Base-by-base conservation (phyloP, 2,113 vertebrate genomes). In the Regulus satrapa region DNA sequence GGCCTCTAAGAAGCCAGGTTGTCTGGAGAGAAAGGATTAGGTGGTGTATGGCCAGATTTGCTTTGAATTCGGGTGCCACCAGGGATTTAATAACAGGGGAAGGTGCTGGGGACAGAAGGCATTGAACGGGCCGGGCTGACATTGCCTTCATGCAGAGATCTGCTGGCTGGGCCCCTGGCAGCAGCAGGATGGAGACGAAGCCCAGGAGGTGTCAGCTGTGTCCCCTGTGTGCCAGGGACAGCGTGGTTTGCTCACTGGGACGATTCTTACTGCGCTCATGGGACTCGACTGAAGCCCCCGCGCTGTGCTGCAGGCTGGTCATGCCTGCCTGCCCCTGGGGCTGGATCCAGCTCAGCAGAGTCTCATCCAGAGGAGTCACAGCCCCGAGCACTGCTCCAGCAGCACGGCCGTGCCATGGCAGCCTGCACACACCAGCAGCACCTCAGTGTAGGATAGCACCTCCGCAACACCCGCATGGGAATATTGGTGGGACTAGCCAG, bases 281-380 rank as follows among this genome's bases (percentile, higher is more conserved):
- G 52, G 81, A 38, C 43, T 31, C 0, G 0, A 0, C 43, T 31
- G 28, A 41, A 79, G 34, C 16, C 9, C 5, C 41, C 0, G 0
- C 18, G 11, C 17, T 41, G 34, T 48, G 34, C 28, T 34, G 8
- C 12, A 43, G 66, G n/a, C 41, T 63, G 40, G 18, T 13, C 14
- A 14, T 12, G 36, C 36, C 48, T 78, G 59, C 64, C 16, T 34
- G 40, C 8, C 19, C 18, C 14, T 2, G 32, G 23, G 41, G 48
- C 20, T 85, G 64, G 4, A 46, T 61, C 26, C 36, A 34, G 23
- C 78, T 76, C 10, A 0, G 32, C 9, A 18, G 1, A 5, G 15
- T 2, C 36, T 52, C 18, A 7, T 16, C 34, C 18, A 12, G 71
- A 46, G 38, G 32, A 58, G 32, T 26, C 14, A 2, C 9, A 38